A percentile compares a stretch with the other conserved stretches of the same genome.
phyloP scores from a whole-genome alignment of 2,113 vertebrate genomes.

The Scolopax mira region DNA sequence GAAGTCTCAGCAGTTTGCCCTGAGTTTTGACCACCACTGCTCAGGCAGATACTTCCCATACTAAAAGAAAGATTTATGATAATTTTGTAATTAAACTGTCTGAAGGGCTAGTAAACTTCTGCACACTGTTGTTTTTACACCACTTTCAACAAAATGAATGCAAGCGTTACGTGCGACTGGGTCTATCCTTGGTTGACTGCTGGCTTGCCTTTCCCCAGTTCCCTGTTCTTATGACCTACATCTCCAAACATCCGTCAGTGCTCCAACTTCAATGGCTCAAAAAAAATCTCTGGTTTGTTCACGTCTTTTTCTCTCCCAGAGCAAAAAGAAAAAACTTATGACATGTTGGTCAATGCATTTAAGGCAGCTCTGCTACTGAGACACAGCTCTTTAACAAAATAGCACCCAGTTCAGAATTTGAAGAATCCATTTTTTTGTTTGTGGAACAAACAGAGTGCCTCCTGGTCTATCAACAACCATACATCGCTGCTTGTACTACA shows the following conservation, averaged over 20 bases:
- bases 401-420: background rate
- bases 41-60: background rate
- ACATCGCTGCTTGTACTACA: background rate
- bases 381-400: background rate
- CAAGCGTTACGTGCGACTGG: fast-evolving
- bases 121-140: background rate
- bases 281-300: background rate
- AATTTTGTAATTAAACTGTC: background rate
- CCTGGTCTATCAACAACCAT: background rate
- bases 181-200: background rate
- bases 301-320: background rate
- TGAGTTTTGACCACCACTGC: background rate
- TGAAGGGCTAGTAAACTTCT: background rate
- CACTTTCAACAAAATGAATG: background rate
- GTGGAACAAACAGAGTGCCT: background rate
- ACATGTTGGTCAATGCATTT: background rate
- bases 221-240: background rate
- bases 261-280: background rate
- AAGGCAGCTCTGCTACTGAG: background rate
- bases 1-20: background rate
- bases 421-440: background rate
- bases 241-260: background rate
- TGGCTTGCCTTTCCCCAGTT: background rate
- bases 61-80: background rate
- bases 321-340: background rate